Evolutionary conservation across 2,888 invertebrate species (phyloP), one percentile per base, ranked within the genome.

Genomic region (Amphipyra tragopoginis): DNA sequence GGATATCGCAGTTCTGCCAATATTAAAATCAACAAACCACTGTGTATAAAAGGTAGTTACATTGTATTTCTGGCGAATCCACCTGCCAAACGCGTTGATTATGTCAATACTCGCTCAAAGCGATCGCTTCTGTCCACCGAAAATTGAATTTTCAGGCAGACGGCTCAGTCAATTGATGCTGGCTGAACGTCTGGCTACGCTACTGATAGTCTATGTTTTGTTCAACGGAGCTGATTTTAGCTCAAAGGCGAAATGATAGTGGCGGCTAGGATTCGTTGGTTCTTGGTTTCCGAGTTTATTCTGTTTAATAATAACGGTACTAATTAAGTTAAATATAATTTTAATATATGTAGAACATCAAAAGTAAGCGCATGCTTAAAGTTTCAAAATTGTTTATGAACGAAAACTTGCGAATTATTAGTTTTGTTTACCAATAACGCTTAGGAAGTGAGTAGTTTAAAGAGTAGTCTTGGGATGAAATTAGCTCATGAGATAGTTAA

Each of bases 121-220:
- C 63, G 72, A 51, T 70, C 75, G 65, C 71, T 70, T 64, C 66
- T 66, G 59, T 36, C 26, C 55, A 33, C 15, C 5, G 50, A 54
- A 71, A 74, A 68, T 73, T 62, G 47, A 68, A 68, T 71, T 70
- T 73, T 38, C 56, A 57, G 45, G 29, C 74, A 26, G 8, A 48
- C 52, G 45, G 29, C 21, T 13, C 26, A 7, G 21, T 21, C 47
- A 50, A 54, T 70, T 51, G 56, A 50, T 33, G 15, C 15, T 4
- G 29, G 26, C 5, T 8, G 14, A 8, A 5, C 13, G 44, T 13
- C 6, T 21, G 9, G 11, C 33, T 4, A 45, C 14, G 11, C 33
- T 4, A 45, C 14, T n/a, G 44, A 52, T 40, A 40, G 39, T 9
- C 29, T 45, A 15, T 54, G n/a, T 53, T 71, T 45, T 11, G 39